These are phyloP conservation scores for Cephus spinipes DNA, from an alignment of 2,888 invertebrate species.

Conservation along the genomic window DNA sequence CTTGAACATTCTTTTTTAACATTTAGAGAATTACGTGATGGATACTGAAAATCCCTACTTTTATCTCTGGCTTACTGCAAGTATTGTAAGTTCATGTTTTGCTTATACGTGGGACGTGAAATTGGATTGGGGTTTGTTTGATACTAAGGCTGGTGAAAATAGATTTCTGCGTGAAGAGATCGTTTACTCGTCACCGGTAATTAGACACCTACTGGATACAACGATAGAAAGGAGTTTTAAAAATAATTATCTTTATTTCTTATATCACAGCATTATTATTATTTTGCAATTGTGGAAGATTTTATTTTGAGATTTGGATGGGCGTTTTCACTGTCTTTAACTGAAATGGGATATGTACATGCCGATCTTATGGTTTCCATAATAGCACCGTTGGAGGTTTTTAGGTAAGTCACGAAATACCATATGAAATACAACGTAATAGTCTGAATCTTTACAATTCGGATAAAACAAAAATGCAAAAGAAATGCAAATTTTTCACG, in stretches of 20 bases:
- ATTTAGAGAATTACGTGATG: constrained; percentile 64
- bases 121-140: constrained; percentile 91
- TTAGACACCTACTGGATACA: not conserved
- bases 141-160: constrained; percentile 81
- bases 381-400: constrained; percentile 77
- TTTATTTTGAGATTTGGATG: constrained; percentile 83
- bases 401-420: constrained; percentile 63
- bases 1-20: constrained; percentile 30
- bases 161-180: constrained; percentile 81
- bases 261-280: constrained; percentile 77
- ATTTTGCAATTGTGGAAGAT: constrained; percentile 86
- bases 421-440: not conserved
- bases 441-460: not conserved
- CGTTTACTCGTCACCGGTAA: constrained; percentile 81
- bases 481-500: not conserved
- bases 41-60: constrained; percentile 74
- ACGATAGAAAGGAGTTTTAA: not conserved
- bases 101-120: constrained; percentile 89
- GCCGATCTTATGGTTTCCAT: constrained; percentile 77
- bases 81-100: constrained; percentile 80
- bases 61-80: constrained; percentile 77
- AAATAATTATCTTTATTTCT: not conserved
- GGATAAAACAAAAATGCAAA: not conserved
- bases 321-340: constrained; percentile 79
- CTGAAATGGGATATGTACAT: constrained; percentile 74